These are phyloP conservation scores for Chrosomus eos DNA, from an alignment of 2,797 vertebrate species.

Conservation along the genomic window DNA sequence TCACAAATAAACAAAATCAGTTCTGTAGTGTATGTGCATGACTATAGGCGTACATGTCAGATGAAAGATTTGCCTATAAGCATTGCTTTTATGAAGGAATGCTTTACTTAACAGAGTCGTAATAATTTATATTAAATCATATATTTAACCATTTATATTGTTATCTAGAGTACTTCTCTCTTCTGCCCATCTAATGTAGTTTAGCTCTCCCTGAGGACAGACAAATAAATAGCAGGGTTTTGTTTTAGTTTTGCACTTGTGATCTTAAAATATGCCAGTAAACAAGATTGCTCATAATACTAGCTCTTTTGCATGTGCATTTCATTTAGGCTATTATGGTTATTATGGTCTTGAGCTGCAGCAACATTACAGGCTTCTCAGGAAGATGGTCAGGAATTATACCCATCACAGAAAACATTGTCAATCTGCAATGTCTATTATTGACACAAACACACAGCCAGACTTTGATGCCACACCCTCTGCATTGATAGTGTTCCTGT, in stretches of 20 bases:
- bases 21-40: neutral
- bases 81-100: neutral
- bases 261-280: neutral
- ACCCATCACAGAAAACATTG: neutral
- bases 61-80: neutral
- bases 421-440: neutral
- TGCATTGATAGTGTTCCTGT: neutral
- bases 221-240: slow-evolving; percentile 14
- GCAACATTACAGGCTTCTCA: slow-evolving; percentile 17
- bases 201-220: neutral
- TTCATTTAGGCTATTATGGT: slow-evolving; percentile 4
- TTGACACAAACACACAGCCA: neutral
- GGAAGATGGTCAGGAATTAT: slow-evolving; percentile 1
- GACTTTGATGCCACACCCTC: neutral
- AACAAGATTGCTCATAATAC: neutral
- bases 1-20: neutral
- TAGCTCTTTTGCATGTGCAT: slow-evolving; percentile 23
- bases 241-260: slow-evolving; percentile 10
- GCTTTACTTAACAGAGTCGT: neutral
- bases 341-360: neutral
- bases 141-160: neutral
- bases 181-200: neutral
- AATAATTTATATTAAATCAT: neutral
- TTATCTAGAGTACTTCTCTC: neutral
- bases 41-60: neutral